Evolutionary conservation across 2,888 invertebrate species (phyloP).

Genomic region (Rosalia funebris): DNA sequence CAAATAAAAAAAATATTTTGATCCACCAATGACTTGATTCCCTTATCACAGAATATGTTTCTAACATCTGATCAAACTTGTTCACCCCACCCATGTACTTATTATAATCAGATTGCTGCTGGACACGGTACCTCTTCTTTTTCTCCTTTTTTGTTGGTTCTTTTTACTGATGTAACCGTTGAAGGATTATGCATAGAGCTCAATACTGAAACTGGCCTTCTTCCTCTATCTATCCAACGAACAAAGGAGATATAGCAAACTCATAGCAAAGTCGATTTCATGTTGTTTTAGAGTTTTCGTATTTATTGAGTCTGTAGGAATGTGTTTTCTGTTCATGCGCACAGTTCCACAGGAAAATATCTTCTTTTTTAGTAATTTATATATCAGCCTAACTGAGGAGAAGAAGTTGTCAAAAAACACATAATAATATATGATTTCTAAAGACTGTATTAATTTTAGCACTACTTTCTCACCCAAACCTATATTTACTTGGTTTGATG

Average conservation of each 20-base stretch:
- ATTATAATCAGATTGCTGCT: neutral
- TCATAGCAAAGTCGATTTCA: neutral
- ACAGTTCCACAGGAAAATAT: neutral
- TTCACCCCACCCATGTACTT: neutral
- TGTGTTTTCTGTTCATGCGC: neutral
- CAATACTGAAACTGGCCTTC: neutral
- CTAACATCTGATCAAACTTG: neutral
- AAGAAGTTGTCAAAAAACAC: neutral
- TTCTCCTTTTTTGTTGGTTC: neutral
- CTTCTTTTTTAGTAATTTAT: neutral
- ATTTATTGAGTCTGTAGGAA: neutral
- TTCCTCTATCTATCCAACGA: neutral
- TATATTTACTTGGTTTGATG: neutral
- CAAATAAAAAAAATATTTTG: conserved; percentile 1
- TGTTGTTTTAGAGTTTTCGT: neutral
- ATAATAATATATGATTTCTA: neutral
- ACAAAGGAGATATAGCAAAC: neutral
- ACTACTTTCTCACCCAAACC: neutral
- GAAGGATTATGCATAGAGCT: neutral
- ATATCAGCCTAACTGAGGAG: neutral
- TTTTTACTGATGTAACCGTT: neutral
- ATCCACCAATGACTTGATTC: neutral
- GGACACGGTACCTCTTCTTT: neutral
- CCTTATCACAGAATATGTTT: neutral
- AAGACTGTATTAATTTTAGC: neutral